Base-by-base conservation (phyloP, 2,888 invertebrate species). In the Cylindroiulus punctatus region DNA sequence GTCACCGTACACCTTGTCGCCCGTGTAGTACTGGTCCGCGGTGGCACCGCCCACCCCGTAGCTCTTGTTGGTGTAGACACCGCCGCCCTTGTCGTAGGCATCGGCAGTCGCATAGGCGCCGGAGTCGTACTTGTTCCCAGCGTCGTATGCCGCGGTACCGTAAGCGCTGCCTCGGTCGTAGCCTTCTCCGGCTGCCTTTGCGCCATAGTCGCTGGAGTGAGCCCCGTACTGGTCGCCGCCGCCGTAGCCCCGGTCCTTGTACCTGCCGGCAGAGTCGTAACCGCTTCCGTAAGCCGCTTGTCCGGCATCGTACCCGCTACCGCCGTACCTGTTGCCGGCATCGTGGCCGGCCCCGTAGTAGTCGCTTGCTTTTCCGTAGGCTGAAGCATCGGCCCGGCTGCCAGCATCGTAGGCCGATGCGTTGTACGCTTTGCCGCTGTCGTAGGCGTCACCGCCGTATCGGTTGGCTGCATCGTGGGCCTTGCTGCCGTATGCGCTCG, bases 401-500 rank as follows among this genome's bases (percentile, higher is more conserved):
- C 8, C 86, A 1, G 82, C 86, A 26, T 81, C 82, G 32, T 65
- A 40, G 26, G 14, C 2, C 1, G 86, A 42, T 7, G 82, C 82
- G 30, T 47, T 86, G 26, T 86, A 81, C 17, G 12, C 1, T 44
- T 47, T 86, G 3, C 76, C 82, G 8, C n/a, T 17, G 22, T 86
- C 81, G 14, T 81, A 86, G 12, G 81, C 57, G 26, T 81, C 44
- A 19, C 57, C 47, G 19, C 65, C 76, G 32, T 85, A 85, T 65
- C 42, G 52, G 22, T 36, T 30, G n/a, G n/a, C 76, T 0, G 57
- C 22, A n/a, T 85, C 85, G 26, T 85, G 26, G 0, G 44, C 42
- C 22, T 85, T 85, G n/a, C 57, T 40, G 26, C 85, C 85, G 22
- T 85, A 85, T 40, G n/a, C 26, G 26, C 17, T 17, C 4, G 17